Base-by-base conservation (phyloP, 2,113 vertebrate genomes). In the Calyptommatus sinebrachiatus region DNA sequence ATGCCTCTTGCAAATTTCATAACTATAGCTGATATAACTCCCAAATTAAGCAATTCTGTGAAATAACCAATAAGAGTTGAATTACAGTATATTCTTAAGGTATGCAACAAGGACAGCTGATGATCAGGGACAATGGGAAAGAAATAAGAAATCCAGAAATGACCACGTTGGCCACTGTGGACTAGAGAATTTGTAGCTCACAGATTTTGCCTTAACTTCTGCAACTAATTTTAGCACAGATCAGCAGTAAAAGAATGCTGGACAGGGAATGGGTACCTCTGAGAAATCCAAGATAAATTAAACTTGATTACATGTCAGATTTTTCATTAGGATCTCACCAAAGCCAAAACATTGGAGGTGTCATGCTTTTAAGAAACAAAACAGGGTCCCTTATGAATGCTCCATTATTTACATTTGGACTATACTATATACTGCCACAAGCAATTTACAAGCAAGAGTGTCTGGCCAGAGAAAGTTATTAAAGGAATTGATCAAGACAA, bases 311-410 rank as follows among this genome's bases (percentile, higher is more conserved):
- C 35, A 79, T 77, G 69, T 1, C 9, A 0, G 2, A 20, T 20
- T 66, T 57, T 46, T 20, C 73, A 12, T 11, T 5, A 70, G 1
- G 20, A 11, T 1, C 71, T 35, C 29, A 69, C 65, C 73, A 77
- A 7, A 82, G 69, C 7, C 50, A 14, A 71, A 71, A 14, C 45
- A 41, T 0, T 53, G 46, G 29, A 7, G 26, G 28, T 31, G 24
- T 31, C 71, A 62, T 3, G 72, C 60, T 21, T 72, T 74, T 62
- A 31, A 57, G 41, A 45, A 72, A 88, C 3, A 78, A 74, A 79
- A 14, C 16, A 20, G 21, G 1, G 7, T 8, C 31, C 66, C 29
- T 7, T 22, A 6, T 66, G 73, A 83, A 70, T 70, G 74, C 18
- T 70, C 3, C 7, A 35, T 20, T 84, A 79, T 71, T 77, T 68